Base-by-base conservation (phyloP, 1,140 invertebrate species). In the Aradophagus sp. region DNA sequence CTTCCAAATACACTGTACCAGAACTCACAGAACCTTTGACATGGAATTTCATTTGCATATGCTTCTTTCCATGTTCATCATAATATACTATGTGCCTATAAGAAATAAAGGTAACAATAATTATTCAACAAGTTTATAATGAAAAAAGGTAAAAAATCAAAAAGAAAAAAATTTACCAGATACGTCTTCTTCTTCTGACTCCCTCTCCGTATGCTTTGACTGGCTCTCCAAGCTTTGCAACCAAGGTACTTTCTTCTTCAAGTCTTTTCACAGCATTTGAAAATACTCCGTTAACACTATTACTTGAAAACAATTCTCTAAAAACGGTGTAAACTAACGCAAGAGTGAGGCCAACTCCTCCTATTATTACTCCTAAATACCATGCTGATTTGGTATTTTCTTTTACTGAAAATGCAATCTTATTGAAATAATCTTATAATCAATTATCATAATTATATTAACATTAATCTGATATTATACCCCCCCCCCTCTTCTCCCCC, bases 1-100 rank as follows among this genome's bases (percentile, higher is more conserved):
- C 91, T 88, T 97, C 95, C 66, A 96, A 87, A 77, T 95, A 89
- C 5, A 93, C 95, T 44, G 93, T 94, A 5, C 89, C 96, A 73
- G 91, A 91, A 68, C 90, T 91, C 50, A 91, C 87, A 19, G 89
- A 84, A 14, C 96, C 95, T 86, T 96, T 91, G 26, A 97, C 88
- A 79, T 97, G 95, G 85, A 97, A 97, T 79, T 92, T 90, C 91
- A 97, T 95, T 73, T 93, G 89, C 85, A 97, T 90, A 76, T 93
- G 91, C 69, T 91, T 90, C 10, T 89, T 87, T 14, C 93, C 94
- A 82, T 94, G 26, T 91, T 90, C 50, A 90, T 87, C 61, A 0
- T 81, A 92, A 95, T 65, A 90, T 17, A 86, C n/a, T 20, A 84
- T 83, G 86, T 95, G 92, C 59, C 92, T 29, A n/a, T 95, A 65